These are phyloP conservation scores for Rhyacichthys aspro DNA, from an alignment of 2,797 vertebrate species.

Conservation along the genomic window DNA sequence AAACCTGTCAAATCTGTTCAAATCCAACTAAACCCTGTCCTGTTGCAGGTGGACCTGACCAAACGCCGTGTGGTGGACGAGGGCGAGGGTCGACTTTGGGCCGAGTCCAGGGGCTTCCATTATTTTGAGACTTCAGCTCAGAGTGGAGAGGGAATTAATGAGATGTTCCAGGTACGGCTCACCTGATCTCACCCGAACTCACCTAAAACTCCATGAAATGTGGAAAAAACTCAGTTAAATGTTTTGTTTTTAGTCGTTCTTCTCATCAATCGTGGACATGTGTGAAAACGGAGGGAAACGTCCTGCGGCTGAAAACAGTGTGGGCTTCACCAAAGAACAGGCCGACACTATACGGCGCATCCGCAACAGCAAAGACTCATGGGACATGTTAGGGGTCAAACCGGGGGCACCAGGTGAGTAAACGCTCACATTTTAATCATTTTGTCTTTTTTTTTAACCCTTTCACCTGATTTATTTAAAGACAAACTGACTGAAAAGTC, in stretches of 20 bases:
- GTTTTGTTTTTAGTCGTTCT: constrained; percentile 86
- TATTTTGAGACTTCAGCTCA: constrained; percentile 96
- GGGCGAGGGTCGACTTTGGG: constrained; percentile 92
- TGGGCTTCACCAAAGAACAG: constrained; percentile 92
- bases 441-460: too few species aligned
- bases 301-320: constrained; percentile 79
- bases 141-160: constrained; percentile 93
- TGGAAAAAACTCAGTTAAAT: too few species aligned
- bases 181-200: too few species aligned
- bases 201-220: too few species aligned
- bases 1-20: too few species aligned
- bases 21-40: too few species aligned
- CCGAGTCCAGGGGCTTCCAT: constrained; percentile 91
- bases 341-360: constrained; percentile 93
- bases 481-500: too few species aligned
- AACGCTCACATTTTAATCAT: too few species aligned
- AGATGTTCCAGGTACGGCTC: constrained; percentile 93
- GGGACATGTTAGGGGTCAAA: constrained; percentile 95
- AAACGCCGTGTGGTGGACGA: constrained; percentile 92
- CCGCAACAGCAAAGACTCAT: constrained; percentile 93
- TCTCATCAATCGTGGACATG: constrained; percentile 91
- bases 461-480: too few species aligned
- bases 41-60: constrained; percentile 89
- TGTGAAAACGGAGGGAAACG: constrained; percentile 94
- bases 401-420: constrained; percentile 93